Evolutionary conservation across 2,888 invertebrate genomes (phyloP).

Genomic region (Pollenia labialis): DNA sequence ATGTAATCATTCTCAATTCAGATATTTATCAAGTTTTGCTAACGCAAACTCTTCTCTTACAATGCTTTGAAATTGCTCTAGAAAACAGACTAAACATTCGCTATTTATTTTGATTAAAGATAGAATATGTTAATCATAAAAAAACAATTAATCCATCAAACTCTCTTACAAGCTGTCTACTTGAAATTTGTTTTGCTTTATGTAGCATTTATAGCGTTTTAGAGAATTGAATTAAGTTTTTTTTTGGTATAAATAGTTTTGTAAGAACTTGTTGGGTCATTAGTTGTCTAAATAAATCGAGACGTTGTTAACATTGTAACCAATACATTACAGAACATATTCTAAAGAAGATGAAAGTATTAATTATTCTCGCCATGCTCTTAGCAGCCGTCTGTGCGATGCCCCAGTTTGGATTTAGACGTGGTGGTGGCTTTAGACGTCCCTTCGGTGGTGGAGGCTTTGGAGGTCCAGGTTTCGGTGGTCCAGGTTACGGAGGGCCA

Average conservation of each 20-base stretch:
- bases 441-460: neutral
- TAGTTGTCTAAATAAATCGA: conserved; percentile 45
- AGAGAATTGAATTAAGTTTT: neutral
- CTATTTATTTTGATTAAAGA: too few relatives aligned
- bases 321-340: neutral
- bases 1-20: too few relatives aligned
- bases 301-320: conserved; percentile 15
- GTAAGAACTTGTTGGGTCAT: conserved; percentile 18
- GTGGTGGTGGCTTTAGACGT: conserved; percentile 55
- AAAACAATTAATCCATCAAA: neutral
- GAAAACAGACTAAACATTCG: too few relatives aligned
- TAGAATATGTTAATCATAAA: neutral
- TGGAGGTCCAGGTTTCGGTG: conserved; percentile 21
- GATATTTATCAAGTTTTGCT: too few relatives aligned
- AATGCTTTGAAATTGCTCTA: too few relatives aligned
- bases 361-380: conserved; percentile 78
- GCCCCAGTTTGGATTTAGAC: conserved; percentile 75
- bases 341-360: conserved; percentile 77
- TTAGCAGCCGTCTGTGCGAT: conserved; percentile 77
- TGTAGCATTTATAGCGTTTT: neutral
- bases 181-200: neutral
- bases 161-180: neutral
- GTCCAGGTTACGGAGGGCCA: neutral
- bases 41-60: too few relatives aligned
- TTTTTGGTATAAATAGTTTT: conserved; percentile 67